Evolutionary conservation across 2,797 vertebrate species (phyloP), one percentile per base, ranked within the genome.

Genomic region (Thunnus albacares): DNA sequence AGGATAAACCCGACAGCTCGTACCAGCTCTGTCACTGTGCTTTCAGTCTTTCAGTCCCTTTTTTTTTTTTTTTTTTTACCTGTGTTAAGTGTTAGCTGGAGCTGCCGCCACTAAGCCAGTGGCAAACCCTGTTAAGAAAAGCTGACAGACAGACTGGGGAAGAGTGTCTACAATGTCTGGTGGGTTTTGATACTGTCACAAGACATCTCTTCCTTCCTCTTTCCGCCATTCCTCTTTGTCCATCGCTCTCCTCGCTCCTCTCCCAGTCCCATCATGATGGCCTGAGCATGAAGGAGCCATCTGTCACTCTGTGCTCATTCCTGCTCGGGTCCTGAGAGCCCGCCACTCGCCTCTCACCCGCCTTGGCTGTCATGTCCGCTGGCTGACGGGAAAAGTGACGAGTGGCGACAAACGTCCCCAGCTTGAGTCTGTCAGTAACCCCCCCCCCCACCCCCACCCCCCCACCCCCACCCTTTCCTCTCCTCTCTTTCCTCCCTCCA

Each of bases 281-380:
- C 96, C 96, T 95, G 96, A 96, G 92, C 90, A 88, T 89, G 91
- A 90, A 91, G 90, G 87, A 89, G 85, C 89, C 89, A 92, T 91
- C 91, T 94, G 93, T 95, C 93, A 94, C 85, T 91, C 89, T 51
- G 82, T 38, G 81, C 88, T 90, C 89, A 64, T 88, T 90, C 83
- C 96, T 90, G 93, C 93, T 82, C 38, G 85, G 94, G 93, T 97
- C 95, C 94, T 95, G 92, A 94, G 95, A 92, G 95, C 95, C 96
- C 94, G 94, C 94, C 90, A 63, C 91, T 95, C 94, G 91, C 96
- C 96, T 93, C 96, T 95, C 95, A 91, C 95, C 93, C 93, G 95
- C 95, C 88, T 94, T 89, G 93, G 95, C 96, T 95, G 95, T 94
- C 96, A 97, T 96, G 94, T 97, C 96, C 94, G 93, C 96, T 93